Evolutionary conservation across 2,888 invertebrate genomes (phyloP).

Genomic region (Coelopa pilipes): DNA sequence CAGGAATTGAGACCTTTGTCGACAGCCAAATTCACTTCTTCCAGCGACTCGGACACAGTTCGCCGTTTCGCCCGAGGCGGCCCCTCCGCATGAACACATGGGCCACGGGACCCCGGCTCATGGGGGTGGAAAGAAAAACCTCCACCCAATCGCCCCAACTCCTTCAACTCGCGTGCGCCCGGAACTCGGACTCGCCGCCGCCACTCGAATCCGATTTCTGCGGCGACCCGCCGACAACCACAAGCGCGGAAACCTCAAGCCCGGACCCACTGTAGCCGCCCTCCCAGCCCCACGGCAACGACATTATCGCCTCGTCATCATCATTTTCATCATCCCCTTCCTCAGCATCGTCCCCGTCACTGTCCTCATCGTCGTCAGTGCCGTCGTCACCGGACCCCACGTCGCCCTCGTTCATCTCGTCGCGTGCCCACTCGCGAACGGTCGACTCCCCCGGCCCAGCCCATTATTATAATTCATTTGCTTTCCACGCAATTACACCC

Average conservation of each 20-base stretch:
- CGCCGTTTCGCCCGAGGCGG: too few relatives aligned
- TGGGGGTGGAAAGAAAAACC: too few relatives aligned
- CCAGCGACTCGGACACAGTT: neutral
- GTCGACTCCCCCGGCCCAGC: too few relatives aligned
- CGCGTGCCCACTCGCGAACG: neutral
- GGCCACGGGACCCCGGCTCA: too few relatives aligned
- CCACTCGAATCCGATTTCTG: too few relatives aligned
- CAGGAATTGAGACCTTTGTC: neutral
- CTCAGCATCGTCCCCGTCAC: neutral
- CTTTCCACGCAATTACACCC: constrained; percentile 59
- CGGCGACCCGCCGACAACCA: too few relatives aligned
- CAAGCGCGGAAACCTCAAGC: constrained; percentile 36
- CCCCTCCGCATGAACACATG: too few relatives aligned
- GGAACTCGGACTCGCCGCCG: too few relatives aligned
- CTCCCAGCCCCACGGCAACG: constrained; percentile 43
- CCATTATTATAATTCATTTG: constrained; percentile 39
- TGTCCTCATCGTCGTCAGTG: neutral
- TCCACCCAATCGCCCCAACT: too few relatives aligned
- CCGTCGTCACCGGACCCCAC: neutral
- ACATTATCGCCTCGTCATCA: too few relatives aligned
- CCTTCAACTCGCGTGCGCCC: too few relatives aligned
- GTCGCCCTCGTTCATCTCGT: neutral
- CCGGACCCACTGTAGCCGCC: constrained; percentile 41
- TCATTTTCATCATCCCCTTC: neutral
- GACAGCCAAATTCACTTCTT: neutral